Conservation (phyloP, 2,888 invertebrate species). For the Chrysina gloriosa region DNA sequence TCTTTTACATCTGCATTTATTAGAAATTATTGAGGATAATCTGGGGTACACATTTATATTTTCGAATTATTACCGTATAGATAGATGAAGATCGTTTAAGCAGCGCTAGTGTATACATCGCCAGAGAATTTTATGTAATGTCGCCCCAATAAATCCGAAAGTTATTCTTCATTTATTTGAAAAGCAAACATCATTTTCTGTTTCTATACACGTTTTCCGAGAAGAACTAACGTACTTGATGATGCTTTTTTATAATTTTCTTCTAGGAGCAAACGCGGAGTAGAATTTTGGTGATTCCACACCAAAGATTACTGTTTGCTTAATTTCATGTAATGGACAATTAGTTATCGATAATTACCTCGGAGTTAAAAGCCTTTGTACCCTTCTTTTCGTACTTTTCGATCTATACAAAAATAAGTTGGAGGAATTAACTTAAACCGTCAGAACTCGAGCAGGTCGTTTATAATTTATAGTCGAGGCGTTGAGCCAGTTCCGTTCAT, state of each 20-base stretch:
- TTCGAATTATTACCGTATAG: not conserved
- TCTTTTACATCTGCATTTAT: slow-evolving; percentile 23
- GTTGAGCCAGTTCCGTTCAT: not conserved
- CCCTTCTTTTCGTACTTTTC: too few relatives aligned
- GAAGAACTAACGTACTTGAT: too few relatives aligned
- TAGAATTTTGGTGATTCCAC: too few relatives aligned
- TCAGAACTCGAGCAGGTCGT: not conserved
- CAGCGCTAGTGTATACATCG: not conserved
- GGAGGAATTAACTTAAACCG: too few relatives aligned
- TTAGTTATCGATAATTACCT: too few relatives aligned
- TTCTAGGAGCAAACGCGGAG: too few relatives aligned
- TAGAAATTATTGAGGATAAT: slow-evolving; percentile 12
- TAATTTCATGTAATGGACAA: too few relatives aligned
- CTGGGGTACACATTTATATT: not conserved
- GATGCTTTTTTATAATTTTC: too few relatives aligned
- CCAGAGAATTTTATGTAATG: slow-evolving; percentile 32
- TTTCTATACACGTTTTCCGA: not conserved
- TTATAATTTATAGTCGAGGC: not conserved
- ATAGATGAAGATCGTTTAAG: not conserved
- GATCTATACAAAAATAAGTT: too few relatives aligned
- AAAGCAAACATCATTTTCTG: slow-evolving; percentile 1
- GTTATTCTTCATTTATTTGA: slow-evolving; percentile 19
- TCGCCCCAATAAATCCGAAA: slow-evolving; percentile 22
- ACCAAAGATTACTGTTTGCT: too few relatives aligned
- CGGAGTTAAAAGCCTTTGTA: too few relatives aligned